A percentile compares a stretch with the other conserved stretches of the same genome.
phyloP scores from a whole-genome alignment of 2,888 invertebrate species.

The Lypha dubia region DNA sequence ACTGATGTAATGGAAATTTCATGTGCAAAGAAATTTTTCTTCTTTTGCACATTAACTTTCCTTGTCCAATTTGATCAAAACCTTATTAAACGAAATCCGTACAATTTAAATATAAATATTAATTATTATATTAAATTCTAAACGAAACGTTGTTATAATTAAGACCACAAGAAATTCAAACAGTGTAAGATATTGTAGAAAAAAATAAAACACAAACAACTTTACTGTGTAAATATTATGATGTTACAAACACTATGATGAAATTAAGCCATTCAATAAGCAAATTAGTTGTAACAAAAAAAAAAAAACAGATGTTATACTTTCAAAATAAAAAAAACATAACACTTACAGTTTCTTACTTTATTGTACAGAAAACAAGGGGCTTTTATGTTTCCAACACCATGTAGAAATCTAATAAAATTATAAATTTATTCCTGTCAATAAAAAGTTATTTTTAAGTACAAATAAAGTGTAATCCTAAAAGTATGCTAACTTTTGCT shows the following conservation, averaged over 20 bases:
- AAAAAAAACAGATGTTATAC: background rate
- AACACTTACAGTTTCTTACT: background rate
- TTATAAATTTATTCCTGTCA: constrained; percentile 21
- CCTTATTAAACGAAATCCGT: background rate
- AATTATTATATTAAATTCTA: too few relatives aligned
- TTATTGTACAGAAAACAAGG: constrained; percentile 6
- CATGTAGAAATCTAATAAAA: constrained; percentile 26
- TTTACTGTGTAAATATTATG: background rate
- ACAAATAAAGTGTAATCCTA: constrained; percentile 3
- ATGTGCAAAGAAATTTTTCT: background rate
- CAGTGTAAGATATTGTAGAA: too few relatives aligned
- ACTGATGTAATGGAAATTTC: constrained; percentile 12
- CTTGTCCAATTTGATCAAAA: constrained; percentile 6
- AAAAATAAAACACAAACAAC: background rate
- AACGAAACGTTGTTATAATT: background rate
- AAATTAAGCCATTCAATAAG: background rate
- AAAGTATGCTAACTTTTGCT: constrained; percentile 25
- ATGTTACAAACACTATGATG: background rate
- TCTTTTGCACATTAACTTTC: background rate
- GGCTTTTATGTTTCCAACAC: constrained; percentile 19
- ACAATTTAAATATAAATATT: background rate
- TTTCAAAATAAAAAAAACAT: background rate
- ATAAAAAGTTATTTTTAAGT: background rate
- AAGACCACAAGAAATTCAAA: background rate
- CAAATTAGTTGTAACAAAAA: background rate